Evolutionary conservation across 2,888 invertebrate species (phyloP).

Genomic region (Megaustenia siamemsis): DNA sequence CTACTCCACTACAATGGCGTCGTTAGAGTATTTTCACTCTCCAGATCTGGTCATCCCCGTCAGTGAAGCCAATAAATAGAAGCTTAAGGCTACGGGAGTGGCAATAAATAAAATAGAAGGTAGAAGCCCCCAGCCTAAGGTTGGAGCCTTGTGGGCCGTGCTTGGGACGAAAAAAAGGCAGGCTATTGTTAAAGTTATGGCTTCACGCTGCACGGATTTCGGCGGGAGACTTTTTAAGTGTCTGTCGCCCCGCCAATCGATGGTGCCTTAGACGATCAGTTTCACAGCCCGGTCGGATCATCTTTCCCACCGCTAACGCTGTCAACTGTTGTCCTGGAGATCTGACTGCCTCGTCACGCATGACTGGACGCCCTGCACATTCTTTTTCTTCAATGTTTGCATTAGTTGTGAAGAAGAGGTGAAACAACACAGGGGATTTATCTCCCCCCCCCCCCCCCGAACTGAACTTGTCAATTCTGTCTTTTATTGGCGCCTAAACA

Average conservation of each 20-base stretch:
- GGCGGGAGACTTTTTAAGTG: neutral
- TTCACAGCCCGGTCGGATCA: constrained; percentile 3
- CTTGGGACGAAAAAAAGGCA: neutral
- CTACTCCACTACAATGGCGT: neutral
- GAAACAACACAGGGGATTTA: no score
- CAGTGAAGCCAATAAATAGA: neutral
- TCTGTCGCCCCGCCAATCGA: constrained; percentile 6
- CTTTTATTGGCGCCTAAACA: no score
- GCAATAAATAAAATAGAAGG: neutral
- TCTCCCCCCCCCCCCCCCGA: no score
- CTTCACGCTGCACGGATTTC: constrained; percentile 35
- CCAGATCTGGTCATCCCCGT: neutral
- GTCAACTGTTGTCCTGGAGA: constrained; percentile 13
- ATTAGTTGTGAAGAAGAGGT: no score
- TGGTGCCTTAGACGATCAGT: constrained; percentile 34
- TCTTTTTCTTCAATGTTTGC: no score
- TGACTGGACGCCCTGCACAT: neutral
- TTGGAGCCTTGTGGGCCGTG: neutral
- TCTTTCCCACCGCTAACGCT: neutral
- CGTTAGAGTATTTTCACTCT: neutral
- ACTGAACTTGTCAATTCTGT: no score
- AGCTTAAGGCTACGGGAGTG: neutral
- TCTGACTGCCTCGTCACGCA: constrained; percentile 18
- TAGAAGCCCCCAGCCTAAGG: neutral
- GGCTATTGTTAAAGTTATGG: constrained; percentile 32